Conservation (phyloP, 1,140 invertebrate genomes). For the Scaptomyza hsui region DNA sequence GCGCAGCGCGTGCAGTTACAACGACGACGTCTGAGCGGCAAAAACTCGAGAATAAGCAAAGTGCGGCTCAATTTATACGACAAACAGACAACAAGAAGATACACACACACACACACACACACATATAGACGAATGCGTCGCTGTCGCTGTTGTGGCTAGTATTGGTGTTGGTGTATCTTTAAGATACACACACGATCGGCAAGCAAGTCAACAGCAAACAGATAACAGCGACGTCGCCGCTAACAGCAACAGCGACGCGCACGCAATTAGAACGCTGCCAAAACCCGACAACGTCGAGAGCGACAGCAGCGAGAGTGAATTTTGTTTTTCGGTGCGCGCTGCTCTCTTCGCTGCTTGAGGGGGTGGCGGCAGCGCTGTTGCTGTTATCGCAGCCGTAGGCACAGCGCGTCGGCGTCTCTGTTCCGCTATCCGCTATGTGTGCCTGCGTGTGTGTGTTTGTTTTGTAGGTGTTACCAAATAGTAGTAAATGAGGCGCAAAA, state of each 20-base stretch:
- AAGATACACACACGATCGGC: slow-evolving; percentile 70
- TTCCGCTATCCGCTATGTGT: background rate
- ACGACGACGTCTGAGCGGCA: slow-evolving; percentile 71
- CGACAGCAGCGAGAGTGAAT: slow-evolving; percentile 58
- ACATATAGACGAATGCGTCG: slow-evolving; percentile 23
- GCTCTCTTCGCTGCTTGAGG: slow-evolving; percentile 35
- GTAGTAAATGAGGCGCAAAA: slow-evolving; percentile 41
- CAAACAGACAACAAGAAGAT: slow-evolving; percentile 75
- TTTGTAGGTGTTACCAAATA: slow-evolving; percentile 55
- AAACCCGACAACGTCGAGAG: slow-evolving; percentile 15
- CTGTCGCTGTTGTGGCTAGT: slow-evolving; percentile 24
- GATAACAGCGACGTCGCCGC: slow-evolving; percentile 57
- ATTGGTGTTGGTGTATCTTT: slow-evolving; percentile 53
- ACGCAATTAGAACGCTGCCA: slow-evolving; percentile 61
- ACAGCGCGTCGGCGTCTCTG: slow-evolving; percentile 31
- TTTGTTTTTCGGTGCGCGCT: slow-evolving; percentile 28
- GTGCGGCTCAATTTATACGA: slow-evolving; percentile 81
- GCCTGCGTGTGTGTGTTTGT: slow-evolving; percentile 18
- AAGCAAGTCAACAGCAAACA: slow-evolving; percentile 34
- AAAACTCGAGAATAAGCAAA: slow-evolving; percentile 81
- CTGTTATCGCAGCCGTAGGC: slow-evolving; percentile 49
- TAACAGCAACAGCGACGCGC: slow-evolving; percentile 44
- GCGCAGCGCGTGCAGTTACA: slow-evolving; percentile 71
- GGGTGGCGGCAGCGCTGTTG: slow-evolving; percentile 37
- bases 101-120: slow-evolving; percentile 31